These are phyloP conservation scores for Centroberyx gerrardi DNA, from an alignment of 2,797 vertebrate species.

Conservation along the genomic window DNA sequence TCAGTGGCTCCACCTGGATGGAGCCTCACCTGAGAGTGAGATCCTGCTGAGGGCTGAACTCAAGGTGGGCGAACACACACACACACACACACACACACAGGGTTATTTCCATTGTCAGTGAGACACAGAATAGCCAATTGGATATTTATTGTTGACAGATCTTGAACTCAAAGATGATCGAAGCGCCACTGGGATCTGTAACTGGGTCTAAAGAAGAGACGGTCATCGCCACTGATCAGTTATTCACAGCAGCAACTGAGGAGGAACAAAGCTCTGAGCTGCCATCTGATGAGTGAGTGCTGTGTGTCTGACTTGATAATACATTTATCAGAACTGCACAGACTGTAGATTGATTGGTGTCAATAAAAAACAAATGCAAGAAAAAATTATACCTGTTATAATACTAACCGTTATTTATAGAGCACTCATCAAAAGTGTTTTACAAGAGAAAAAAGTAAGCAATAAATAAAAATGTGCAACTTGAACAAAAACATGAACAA, in stretches of 20 bases:
- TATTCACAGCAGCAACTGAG: conserved; percentile 41
- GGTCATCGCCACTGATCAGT: conserved; percentile 23
- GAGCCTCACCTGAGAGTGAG: conserved; percentile 83
- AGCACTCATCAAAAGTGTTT: too few relatives aligned
- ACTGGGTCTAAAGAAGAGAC: conserved; percentile 47
- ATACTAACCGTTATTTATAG: too few relatives aligned
- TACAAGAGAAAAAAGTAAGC: too few relatives aligned
- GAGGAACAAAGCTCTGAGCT: conserved; percentile 57
- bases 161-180: conserved; percentile 79
- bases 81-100: neutral
- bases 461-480: too few relatives aligned
- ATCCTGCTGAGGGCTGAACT: conserved; percentile 91
- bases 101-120: neutral
- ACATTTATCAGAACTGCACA: neutral
- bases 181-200: conserved; percentile 56
- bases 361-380: neutral
- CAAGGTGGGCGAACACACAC: conserved; percentile 80
- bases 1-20: conserved; percentile 87
- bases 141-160: conserved; percentile 71
- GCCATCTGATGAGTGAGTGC: conserved; percentile 69
- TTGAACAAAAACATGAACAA: too few relatives aligned
- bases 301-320: conserved; percentile 10
- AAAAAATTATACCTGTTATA: too few relatives aligned
- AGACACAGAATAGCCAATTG: neutral
- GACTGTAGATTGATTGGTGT: neutral